Evolutionary conservation across 2,113 vertebrate species (phyloP).

Genomic region (Eupsittula cactorum): DNA sequence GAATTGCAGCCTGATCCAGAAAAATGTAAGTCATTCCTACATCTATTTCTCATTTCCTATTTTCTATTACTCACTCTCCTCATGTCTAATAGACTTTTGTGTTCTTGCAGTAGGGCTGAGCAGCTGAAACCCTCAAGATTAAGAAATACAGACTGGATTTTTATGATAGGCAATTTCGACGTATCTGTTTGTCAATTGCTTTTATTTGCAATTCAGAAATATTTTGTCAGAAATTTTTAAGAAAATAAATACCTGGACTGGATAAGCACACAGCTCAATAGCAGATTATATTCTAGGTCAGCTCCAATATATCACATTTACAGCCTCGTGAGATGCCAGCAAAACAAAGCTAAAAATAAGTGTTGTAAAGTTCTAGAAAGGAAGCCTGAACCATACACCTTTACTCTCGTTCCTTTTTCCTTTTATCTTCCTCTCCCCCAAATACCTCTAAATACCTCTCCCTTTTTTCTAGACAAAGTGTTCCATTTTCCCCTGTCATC

Average conservation of each 20-base stretch:
- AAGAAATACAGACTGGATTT: constrained; percentile 30
- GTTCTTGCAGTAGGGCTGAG: neutral
- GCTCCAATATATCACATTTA: neutral
- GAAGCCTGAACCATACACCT: neutral
- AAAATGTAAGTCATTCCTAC: neutral
- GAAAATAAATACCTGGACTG: constrained; percentile 27
- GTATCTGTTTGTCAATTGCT: constrained; percentile 28
- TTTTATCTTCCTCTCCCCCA: neutral
- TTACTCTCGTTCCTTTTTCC: neutral
- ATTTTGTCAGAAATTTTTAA: constrained; percentile 30
- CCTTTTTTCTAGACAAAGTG: neutral
- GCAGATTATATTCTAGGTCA: constrained; percentile 18
- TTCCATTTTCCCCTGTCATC: neutral
- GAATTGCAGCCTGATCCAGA: neutral
- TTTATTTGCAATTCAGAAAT: constrained; percentile 35
- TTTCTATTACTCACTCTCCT: neutral
- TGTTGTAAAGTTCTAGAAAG: neutral
- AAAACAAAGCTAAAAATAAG: neutral
- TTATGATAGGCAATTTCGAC: neutral
- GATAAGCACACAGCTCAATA: constrained; percentile 7
- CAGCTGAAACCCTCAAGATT: neutral
- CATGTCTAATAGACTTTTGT: neutral
- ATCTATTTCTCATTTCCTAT: constrained; percentile 4
- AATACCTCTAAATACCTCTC: neutral
- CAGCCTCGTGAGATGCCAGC: neutral